Conservation (phyloP, 2,797 vertebrate genomes). For the Rhynchonycteris naso region DNA sequence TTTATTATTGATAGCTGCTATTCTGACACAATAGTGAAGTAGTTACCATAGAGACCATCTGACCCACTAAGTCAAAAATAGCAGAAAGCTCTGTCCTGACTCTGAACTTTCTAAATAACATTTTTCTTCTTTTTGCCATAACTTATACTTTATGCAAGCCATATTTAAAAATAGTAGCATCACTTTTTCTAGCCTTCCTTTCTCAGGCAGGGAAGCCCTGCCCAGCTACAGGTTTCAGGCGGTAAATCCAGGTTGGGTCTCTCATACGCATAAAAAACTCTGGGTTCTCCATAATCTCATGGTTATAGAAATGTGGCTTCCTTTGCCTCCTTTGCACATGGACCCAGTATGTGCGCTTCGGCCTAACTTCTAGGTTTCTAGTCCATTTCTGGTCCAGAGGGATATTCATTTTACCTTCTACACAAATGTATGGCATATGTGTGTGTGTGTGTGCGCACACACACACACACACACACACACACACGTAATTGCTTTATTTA, state of each 20-base stretch:
- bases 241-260: neutral
- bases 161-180: neutral
- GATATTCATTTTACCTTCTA: neutral
- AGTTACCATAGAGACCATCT: neutral
- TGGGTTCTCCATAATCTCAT: neutral
- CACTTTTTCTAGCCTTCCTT: neutral
- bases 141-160: neutral
- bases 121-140: neutral
- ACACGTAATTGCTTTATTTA: neutral
- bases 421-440: neutral
- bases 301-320: neutral
- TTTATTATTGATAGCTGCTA: neutral
- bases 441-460: rapidly evolving
- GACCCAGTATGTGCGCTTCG: neutral
- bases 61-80: neutral
- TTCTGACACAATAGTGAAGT: neutral
- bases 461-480: neutral
- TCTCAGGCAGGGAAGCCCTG: neutral
- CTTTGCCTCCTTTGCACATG: neutral
- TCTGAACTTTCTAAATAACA: neutral
- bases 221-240: neutral
- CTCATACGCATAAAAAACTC: neutral
- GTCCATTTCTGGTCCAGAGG: slow-evolving; percentile 1
- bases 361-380: neutral
- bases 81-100: neutral